phyloP scores from a whole-genome alignment of 2,797 vertebrate species.

The Eulemur albifrons region DNA sequence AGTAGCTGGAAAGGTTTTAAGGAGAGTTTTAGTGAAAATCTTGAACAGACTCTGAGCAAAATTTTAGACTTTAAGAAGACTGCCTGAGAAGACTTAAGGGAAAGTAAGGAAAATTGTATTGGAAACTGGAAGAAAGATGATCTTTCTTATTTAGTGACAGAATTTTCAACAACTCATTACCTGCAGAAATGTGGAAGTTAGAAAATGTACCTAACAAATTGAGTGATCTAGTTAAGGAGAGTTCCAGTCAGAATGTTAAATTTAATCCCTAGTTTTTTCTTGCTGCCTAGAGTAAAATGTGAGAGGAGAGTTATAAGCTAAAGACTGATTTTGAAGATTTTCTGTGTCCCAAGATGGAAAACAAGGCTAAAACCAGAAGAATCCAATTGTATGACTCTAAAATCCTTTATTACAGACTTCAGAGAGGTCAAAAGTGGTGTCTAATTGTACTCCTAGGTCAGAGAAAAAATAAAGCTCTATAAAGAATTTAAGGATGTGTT shows the following conservation, averaged over 20 bases:
- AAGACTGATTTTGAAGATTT: not conserved
- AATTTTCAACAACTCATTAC: not conserved
- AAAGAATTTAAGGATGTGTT: not conserved
- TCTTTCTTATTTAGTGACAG: not conserved
- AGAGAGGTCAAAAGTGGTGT: not conserved
- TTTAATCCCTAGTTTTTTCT: not conserved
- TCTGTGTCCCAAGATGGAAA: not conserved
- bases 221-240: not conserved
- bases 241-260: not conserved
- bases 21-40: not conserved
- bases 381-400: not conserved
- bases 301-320: not conserved
- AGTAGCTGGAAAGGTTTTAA: not conserved
- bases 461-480: not conserved
- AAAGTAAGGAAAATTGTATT: not conserved
- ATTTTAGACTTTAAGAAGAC: not conserved
- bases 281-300: not conserved
- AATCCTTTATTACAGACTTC: not conserved
- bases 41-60: not conserved
- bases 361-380: not conserved
- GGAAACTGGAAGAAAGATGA: not conserved
- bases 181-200: not conserved
- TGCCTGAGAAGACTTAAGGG: not conserved
- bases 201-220: not conserved
- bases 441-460: not conserved